Base-by-base conservation (phyloP, 2,888 invertebrate species). In the Xanthia icteritia region DNA sequence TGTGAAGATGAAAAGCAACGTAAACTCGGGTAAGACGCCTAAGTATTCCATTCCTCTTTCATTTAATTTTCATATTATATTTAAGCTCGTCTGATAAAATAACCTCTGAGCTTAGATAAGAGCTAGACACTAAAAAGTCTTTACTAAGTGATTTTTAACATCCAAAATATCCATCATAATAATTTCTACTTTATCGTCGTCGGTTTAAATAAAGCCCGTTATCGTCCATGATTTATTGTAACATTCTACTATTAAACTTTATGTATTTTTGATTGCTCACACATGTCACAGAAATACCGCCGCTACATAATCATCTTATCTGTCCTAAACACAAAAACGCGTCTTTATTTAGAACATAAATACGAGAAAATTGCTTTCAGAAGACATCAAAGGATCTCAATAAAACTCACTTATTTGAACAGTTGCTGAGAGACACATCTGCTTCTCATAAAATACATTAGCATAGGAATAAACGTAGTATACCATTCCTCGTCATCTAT, bases 381-480 rank as follows among this genome's bases (percentile, higher is more conserved):
- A 87, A 92, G 91, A 95, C 94, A 94, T 95, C 94, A 95, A 95
- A 95, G 95, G 92, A 91, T 90, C 92, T 91, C 90, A 92, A 94
- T 94, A 93, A 94, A 94, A 93, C 90, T 92, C 91, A 92, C 92
- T 93, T 94, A 93, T 94, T 93, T 92, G 91, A 92, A 91, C 93
- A 91, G 92, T 92, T 88, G 91, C 89, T 88, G 84, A 82, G 92
- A 89, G 91, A 90, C 92, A 92, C 94, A 94, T 95, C 93, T 95
- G 94, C 86, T 93, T 90, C 90, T 92, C 92, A 95, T 94, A 95
- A 94, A 94, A 91, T 91, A 92, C 87, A 86, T 86, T 74, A 69
- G 71, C 60, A 92, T 90, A 86, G 89, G 92, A 92, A 93, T 92
- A 93, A 94, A 93, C 88, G 89, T 89, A 89, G 91, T 48, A 66